Conservation (phyloP, 53 echinoderm and acorn worm species). For the Actinopyga echinites region DNA sequence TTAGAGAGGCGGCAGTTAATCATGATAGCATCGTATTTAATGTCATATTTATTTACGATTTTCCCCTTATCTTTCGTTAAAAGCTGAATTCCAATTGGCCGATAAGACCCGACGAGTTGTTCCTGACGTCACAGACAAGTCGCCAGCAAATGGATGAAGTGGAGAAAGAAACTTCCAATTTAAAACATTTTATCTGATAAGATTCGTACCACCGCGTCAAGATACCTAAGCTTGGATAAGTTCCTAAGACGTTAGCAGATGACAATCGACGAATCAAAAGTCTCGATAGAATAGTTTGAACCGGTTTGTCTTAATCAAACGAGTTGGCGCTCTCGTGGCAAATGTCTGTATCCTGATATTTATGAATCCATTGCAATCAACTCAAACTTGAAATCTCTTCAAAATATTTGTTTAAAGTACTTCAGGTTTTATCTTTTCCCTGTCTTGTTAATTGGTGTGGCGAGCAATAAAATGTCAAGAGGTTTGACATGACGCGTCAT, state of each 20-base stretch:
- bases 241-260: no score
- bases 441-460: slow-evolving; percentile 42
- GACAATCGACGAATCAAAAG: background rate
- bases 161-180: slow-evolving; percentile 23
- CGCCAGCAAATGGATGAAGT: slow-evolving; percentile 22
- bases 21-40: background rate
- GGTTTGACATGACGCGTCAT: background rate
- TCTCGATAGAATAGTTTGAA: background rate
- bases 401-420: slow-evolving; percentile 31
- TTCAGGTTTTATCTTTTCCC: slow-evolving; percentile 21
- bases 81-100: slow-evolving; percentile 27
- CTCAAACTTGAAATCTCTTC: slow-evolving; percentile 25
- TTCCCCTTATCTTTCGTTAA: slow-evolving; percentile 26
- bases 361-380: slow-evolving; percentile 15
- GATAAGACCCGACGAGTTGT: slow-evolving; percentile 24
- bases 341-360: slow-evolving; percentile 27
- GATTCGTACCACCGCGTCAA: background rate
- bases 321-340: slow-evolving; percentile 33
- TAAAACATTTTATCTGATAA: slow-evolving; percentile 13
- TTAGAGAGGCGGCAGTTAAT: background rate
- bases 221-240: no score
- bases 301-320: background rate
- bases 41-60: slow-evolving; percentile 35
- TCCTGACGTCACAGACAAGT: slow-evolving; percentile 30
- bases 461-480: slow-evolving; percentile 25